Evolutionary conservation across 2,888 invertebrate species (phyloP), one percentile per base, ranked within the genome.

Genomic region (Scelioninae gen. 1): DNA sequence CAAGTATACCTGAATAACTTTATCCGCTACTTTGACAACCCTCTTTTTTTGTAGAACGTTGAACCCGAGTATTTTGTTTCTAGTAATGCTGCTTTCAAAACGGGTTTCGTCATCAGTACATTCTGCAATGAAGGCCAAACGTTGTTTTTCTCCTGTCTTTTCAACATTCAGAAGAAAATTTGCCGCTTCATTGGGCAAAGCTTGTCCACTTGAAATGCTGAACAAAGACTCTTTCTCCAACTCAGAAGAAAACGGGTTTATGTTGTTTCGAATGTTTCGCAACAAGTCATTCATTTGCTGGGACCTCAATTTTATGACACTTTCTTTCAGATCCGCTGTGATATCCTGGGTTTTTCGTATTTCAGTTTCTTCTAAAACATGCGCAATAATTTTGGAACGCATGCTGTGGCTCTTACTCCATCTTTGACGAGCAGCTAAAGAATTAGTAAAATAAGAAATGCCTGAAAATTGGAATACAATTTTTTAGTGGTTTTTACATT

Each of bases 331-430:
- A 53, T 89, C 88, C 9, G 75, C 80, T 40, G 88, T 84, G 56
- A 88, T 78, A 78, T 89, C 86, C 79, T 89, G 86, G 4, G 76
- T 15, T 51, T 83, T 85, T 31, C 69, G 72, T 15, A 88, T 11
- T 10, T 85, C 88, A 7, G 85, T 79, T 80, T 85, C 78, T 51
- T 85, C 38, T 43, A 85, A 84, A 5, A 86, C 75, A 62, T 84
- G 81, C 49, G 74, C 82, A 38, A 88, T 88, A 49, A 89, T 86
- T 31, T 66, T 85, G 0, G 49, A 34, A 34, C 51, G 51, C 8
- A 77, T 40, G 29, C 65, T 49, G 32, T 76, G 76, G 23, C 56
- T 66, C 23, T 23, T 47, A 49, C 38, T 16, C 58, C 60, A 60
- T 45, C 49, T 47, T n/a, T n/a, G n/a, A n/a, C n/a, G n/a, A n/a